Percentiles rank a stretch among this genome's conserved stretches.
phyloP scores from a whole-genome alignment of 2,797 vertebrate species.

The Ispidina picta region DNA sequence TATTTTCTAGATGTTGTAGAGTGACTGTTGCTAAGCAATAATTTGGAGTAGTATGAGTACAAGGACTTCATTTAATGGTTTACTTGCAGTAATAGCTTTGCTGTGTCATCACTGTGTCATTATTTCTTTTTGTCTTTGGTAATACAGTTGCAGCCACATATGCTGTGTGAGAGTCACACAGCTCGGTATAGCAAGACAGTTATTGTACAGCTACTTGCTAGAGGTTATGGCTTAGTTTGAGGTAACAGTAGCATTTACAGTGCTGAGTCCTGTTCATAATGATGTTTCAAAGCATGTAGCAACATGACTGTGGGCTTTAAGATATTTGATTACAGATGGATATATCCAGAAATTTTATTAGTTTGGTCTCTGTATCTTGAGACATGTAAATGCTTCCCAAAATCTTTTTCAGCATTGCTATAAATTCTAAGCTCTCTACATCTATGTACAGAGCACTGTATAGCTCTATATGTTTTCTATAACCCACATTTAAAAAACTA shows the following conservation, averaged over 20 bases:
- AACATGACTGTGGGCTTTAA: not conserved
- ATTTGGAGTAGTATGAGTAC: not conserved
- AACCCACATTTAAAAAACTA: not conserved
- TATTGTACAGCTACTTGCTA: not conserved
- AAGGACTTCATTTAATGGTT: not conserved
- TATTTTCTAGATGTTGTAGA: not conserved
- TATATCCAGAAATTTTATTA: not conserved
- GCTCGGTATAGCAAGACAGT: not conserved
- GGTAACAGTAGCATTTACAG: not conserved
- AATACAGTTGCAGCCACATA: not conserved
- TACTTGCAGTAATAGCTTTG: not conserved
- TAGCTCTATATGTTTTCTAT: not conserved
- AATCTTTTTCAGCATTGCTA: not conserved
- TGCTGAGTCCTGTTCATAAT: not conserved
- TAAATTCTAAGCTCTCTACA: not conserved
- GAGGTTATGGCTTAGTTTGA: not conserved
- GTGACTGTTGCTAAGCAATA: not conserved
- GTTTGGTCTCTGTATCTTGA: not conserved
- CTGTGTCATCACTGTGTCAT: not conserved
- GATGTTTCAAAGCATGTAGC: not conserved
- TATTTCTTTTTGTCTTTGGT: not conserved
- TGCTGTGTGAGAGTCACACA: accelerated
- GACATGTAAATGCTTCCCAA: not conserved
- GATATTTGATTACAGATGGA: not conserved
- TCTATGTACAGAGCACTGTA: not conserved